phyloP scores from a whole-genome alignment of 2,888 invertebrate species.

The Ichneumoninae sp. region DNA sequence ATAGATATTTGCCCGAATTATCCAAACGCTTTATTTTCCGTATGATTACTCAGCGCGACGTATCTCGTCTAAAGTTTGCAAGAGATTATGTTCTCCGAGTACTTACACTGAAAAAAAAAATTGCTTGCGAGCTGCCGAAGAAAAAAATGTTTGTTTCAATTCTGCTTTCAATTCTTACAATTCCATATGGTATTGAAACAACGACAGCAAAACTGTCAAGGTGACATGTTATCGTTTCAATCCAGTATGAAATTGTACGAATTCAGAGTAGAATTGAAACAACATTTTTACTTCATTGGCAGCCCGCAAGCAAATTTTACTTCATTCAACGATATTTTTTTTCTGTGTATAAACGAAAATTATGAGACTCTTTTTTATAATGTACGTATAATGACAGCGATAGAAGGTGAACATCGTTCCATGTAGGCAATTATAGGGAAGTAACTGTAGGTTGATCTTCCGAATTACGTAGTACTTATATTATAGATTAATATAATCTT shows the following conservation, averaged over 20 bases:
- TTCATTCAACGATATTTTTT: no score
- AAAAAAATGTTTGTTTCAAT: no score
- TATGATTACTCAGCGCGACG: slow-evolving; percentile 6
- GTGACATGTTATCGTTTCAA: no score
- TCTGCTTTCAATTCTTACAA: no score
- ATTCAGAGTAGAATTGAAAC: no score
- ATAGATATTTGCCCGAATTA: slow-evolving; percentile 30
- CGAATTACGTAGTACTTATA: not conserved
- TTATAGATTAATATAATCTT: not conserved
- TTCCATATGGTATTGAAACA: no score
- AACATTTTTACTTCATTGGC: no score
- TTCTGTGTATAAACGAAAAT: not conserved
- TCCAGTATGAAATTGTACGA: no score
- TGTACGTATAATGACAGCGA: not conserved
- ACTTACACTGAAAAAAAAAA: not conserved
- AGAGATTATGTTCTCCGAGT: slow-evolving; percentile 21
- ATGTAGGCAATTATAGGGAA: not conserved
- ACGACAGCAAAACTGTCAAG: no score
- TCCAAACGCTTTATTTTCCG: slow-evolving; percentile 41
- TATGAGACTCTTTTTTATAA: not conserved
- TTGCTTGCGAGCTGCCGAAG: no score
- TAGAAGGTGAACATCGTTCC: not conserved
- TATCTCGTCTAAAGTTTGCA: not conserved
- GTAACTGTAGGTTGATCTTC: not conserved
- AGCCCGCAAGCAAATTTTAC: no score